Evolutionary conservation across 2,888 invertebrate species (phyloP).

Genomic region (Scelioninae gen. 1): DNA sequence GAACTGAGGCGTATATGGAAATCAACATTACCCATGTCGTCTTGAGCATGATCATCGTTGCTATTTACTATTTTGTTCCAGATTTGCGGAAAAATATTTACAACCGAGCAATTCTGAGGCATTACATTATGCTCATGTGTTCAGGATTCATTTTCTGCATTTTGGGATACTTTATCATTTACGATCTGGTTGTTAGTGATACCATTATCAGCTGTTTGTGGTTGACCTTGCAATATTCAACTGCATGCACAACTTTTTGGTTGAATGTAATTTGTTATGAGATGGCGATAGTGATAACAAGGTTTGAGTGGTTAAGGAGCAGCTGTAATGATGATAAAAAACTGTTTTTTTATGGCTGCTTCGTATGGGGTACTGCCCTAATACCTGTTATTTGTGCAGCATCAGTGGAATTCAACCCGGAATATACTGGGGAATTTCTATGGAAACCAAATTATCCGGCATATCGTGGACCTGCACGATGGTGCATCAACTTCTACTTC

Average conservation of each 20-base stretch:
- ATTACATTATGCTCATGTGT: slow-evolving; percentile 75
- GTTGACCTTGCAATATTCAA: slow-evolving; percentile 76
- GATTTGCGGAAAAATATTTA: slow-evolving; percentile 75
- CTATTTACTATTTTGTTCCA: slow-evolving; percentile 75
- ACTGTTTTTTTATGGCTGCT: slow-evolving; percentile 71
- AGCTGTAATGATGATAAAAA: slow-evolving; percentile 71
- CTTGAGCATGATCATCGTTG: slow-evolving; percentile 74
- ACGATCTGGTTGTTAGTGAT: slow-evolving; percentile 66
- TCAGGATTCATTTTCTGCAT: slow-evolving; percentile 72
- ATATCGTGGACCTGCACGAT: slow-evolving; percentile 72
- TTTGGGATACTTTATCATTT: slow-evolving; percentile 72
- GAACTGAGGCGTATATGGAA: slow-evolving; percentile 77
- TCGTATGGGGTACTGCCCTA: slow-evolving; percentile 73
- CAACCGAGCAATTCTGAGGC: slow-evolving; percentile 76
- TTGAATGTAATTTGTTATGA: slow-evolving; percentile 78
- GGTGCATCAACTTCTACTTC: slow-evolving; percentile 76
- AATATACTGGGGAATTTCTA: slow-evolving; percentile 67
- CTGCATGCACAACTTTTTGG: slow-evolving; percentile 77
- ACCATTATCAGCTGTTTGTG: slow-evolving; percentile 67
- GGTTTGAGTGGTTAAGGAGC: slow-evolving; percentile 74
- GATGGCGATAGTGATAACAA: slow-evolving; percentile 77
- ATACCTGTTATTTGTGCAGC: slow-evolving; percentile 72
- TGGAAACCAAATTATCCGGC: slow-evolving; percentile 72
- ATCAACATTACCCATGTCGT: slow-evolving; percentile 77
- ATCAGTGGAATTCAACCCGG: slow-evolving; percentile 72